Percentiles rank a stretch among this genome's conserved stretches.
These are phyloP conservation scores for Euplagia quadripunctaria DNA, from an alignment of 2,888 invertebrate species.

Conservation along the genomic window DNA sequence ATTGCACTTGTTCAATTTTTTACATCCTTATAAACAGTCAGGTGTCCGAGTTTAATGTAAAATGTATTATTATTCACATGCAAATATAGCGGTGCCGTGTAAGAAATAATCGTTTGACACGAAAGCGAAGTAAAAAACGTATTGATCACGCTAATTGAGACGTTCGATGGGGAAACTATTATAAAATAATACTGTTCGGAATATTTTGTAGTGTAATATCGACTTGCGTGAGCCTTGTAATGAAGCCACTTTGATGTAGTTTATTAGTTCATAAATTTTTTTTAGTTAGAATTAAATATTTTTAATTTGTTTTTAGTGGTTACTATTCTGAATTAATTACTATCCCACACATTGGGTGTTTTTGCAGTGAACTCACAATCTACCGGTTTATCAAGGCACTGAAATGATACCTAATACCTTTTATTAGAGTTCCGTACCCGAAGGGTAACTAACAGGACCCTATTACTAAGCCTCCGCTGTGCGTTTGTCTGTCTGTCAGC, in stretches of 20 bases:
- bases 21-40: conserved; percentile 2
- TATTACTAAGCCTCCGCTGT: no score
- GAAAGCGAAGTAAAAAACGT: conserved; percentile 39
- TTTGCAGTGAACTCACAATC: background rate
- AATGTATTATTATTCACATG: conserved; percentile 35
- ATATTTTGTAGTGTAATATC: conserved; percentile 2
- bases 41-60: conserved; percentile 24
- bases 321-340: background rate
- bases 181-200: conserved; percentile 13
- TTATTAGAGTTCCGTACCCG: no score
- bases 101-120: conserved; percentile 52
- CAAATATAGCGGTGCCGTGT: conserved; percentile 38
- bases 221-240: background rate
- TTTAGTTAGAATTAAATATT: background rate
- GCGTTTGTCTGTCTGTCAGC: no score
- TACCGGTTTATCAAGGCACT: background rate
- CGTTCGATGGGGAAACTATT: conserved; percentile 35
- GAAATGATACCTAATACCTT: background rate
- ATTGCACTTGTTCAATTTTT: conserved; percentile 18
- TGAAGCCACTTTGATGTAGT: conserved; percentile 6
- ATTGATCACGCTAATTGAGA: conserved; percentile 47
- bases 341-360: background rate
- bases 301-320: background rate
- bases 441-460: no score
- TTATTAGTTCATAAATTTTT: background rate